Conservation (phyloP, 2,888 invertebrate species). For the Nineta flava region DNA sequence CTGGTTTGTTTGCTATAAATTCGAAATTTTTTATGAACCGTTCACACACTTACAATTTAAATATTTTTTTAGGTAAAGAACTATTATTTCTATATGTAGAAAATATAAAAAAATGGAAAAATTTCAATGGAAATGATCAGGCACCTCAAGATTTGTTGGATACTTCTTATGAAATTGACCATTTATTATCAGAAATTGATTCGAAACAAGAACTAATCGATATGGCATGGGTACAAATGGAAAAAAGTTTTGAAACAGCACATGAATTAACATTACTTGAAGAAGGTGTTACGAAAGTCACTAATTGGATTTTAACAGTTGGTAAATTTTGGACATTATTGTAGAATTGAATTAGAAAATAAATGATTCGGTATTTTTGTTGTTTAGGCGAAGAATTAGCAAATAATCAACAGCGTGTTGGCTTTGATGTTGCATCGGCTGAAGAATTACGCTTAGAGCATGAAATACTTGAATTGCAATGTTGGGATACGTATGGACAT, state of each 20-base stretch:
- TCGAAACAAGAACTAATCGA: slow-evolving; percentile 41
- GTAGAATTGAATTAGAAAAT: background rate
- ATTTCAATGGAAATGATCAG: slow-evolving; percentile 24
- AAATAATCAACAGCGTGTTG: slow-evolving; percentile 52
- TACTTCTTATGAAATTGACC: slow-evolving; percentile 39
- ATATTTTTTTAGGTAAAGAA: slow-evolving; percentile 23
- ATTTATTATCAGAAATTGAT: slow-evolving; percentile 37
- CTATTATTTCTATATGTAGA: slow-evolving; percentile 28
- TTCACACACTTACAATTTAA: background rate
- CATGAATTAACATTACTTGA: slow-evolving; percentile 43
- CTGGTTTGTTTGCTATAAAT: slow-evolving; percentile 25
- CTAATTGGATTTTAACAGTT: slow-evolving; percentile 55
- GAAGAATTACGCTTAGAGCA: slow-evolving; percentile 57
- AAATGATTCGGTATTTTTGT: background rate
- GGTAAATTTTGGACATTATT: background rate
- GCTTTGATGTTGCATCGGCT: slow-evolving; percentile 53
- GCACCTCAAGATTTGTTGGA: slow-evolving; percentile 45
- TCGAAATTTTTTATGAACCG: background rate
- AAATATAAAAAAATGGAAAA: slow-evolving; percentile 25
- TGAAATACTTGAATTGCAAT: slow-evolving; percentile 57
- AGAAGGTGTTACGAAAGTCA: slow-evolving; percentile 50
- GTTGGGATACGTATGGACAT: slow-evolving; percentile 62
- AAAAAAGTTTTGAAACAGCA: slow-evolving; percentile 39
- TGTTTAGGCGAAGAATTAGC: slow-evolving; percentile 54
- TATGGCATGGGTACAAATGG: slow-evolving; percentile 40